Evolutionary conservation across 2,888 invertebrate genomes (phyloP).

Genomic region (Chrysolina americana): DNA sequence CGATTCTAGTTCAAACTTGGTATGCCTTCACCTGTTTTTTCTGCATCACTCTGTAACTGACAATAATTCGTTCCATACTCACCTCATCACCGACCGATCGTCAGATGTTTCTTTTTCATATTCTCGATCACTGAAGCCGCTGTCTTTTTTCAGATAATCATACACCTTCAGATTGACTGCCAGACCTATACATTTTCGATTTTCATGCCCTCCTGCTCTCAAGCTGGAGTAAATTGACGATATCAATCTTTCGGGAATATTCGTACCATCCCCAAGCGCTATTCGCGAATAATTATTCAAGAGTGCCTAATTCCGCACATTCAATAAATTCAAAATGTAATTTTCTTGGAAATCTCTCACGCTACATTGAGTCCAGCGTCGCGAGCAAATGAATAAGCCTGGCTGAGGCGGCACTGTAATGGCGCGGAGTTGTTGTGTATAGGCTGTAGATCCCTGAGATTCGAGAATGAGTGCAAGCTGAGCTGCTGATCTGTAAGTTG

Average conservation of each 20-base stretch:
- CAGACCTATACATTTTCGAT: slow-evolving; percentile 7
- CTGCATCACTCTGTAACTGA: too few relatives aligned
- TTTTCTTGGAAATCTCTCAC: slow-evolving; percentile 24
- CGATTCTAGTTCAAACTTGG: too few relatives aligned
- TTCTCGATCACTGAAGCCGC: neutral
- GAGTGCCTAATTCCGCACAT: slow-evolving; percentile 23
- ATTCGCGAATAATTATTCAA: slow-evolving; percentile 21
- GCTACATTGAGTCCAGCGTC: slow-evolving; percentile 10
- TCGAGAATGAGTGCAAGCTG: neutral
- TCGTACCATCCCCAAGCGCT: slow-evolving; percentile 3
- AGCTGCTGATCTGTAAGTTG: slow-evolving; percentile 12
- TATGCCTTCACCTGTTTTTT: too few relatives aligned
- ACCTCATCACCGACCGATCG: too few relatives aligned
- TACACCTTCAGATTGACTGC: slow-evolving; percentile 1
- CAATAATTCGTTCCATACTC: too few relatives aligned
- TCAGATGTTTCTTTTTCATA: too few relatives aligned
- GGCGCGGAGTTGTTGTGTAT: slow-evolving; percentile 12
- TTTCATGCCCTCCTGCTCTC: slow-evolving; percentile 1
- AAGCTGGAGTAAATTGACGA: slow-evolving; percentile 18
- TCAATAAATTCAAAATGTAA: slow-evolving; percentile 24
- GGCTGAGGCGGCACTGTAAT: neutral
- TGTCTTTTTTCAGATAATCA: neutral
- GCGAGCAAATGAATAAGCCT: slow-evolving; percentile 1
- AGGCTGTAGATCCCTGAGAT: neutral
- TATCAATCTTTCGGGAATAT: slow-evolving; percentile 18